Conservation (phyloP, 2,113 vertebrate genomes). For the Butastur rufipennis region DNA sequence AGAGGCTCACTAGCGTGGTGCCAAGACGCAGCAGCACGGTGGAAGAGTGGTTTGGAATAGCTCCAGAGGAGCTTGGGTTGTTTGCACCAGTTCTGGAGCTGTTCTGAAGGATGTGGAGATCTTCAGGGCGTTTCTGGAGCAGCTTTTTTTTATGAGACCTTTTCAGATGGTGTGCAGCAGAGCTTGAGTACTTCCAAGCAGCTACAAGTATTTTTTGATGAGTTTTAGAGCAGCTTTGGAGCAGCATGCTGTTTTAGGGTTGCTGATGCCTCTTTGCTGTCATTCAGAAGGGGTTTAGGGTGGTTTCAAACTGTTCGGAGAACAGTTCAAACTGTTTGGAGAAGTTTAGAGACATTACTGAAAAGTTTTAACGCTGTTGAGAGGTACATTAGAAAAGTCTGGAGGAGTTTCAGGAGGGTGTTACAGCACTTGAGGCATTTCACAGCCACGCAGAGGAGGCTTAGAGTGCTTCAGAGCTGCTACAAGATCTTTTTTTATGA, state of each 20-base stretch:
- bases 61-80: neutral
- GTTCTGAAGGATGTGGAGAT: neutral
- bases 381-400: neutral
- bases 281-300: accelerated
- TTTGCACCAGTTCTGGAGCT: neutral
- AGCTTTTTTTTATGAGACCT: neutral
- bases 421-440: neutral
- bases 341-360: neutral
- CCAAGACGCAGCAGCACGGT: accelerated
- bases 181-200: neutral
- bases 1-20: accelerated
- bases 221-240: neutral
- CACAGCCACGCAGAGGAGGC: neutral
- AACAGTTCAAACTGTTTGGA: neutral
- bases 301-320: neutral
- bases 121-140: neutral
- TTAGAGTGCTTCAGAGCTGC: neutral
- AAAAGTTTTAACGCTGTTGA: neutral
- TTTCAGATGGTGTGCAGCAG: neutral
- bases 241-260: accelerated
- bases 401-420: neutral
- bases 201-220: neutral
- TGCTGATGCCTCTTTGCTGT: neutral
- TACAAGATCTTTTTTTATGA: neutral
- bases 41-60: neutral